phyloP scores from a whole-genome alignment of 1,140 invertebrate genomes.

The Hermetia illucens region DNA sequence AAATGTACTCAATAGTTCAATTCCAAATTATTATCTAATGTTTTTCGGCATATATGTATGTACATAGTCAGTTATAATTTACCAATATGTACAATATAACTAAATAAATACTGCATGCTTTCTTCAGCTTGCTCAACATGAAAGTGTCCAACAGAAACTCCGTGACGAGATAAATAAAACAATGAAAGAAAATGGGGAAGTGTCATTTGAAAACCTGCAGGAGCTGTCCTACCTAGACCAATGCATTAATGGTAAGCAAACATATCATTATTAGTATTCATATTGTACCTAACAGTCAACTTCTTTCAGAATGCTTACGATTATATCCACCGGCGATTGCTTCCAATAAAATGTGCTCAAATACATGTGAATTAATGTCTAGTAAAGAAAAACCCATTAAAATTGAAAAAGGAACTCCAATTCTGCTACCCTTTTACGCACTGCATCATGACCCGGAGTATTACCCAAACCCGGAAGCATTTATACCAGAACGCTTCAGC shows the following conservation, averaged over 20 bases:
- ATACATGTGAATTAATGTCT: slow-evolving; percentile 26
- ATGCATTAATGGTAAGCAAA: slow-evolving; percentile 15
- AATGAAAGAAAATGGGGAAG: background rate
- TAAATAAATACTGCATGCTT: no score
- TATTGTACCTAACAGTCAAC: no score
- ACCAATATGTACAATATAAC: no score
- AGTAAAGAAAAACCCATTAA: slow-evolving; percentile 10
- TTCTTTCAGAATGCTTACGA: slow-evolving; percentile 28
- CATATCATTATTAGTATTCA: no score
- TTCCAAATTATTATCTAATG: no score
- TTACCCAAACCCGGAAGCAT: slow-evolving; percentile 40
- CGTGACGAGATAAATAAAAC: no score
- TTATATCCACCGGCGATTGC: slow-evolving; percentile 33
- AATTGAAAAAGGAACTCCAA: slow-evolving; percentile 13
- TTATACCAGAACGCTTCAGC: slow-evolving; percentile 43
- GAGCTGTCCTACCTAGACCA: slow-evolving; percentile 21
- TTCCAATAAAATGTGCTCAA: no score
- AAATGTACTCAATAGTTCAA: no score
- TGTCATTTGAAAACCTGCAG: background rate
- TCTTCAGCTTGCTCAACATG: no score
- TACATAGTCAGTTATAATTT: no score
- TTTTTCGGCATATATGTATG: no score
- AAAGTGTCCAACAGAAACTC: no score
- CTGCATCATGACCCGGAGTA: slow-evolving; percentile 20
- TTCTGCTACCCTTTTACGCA: slow-evolving; percentile 16